Percentiles rank a stretch among this genome's conserved stretches.
Evolutionary conservation across 2,113 vertebrate genomes (phyloP).

Genomic region (Gymnogyps californianus): DNA sequence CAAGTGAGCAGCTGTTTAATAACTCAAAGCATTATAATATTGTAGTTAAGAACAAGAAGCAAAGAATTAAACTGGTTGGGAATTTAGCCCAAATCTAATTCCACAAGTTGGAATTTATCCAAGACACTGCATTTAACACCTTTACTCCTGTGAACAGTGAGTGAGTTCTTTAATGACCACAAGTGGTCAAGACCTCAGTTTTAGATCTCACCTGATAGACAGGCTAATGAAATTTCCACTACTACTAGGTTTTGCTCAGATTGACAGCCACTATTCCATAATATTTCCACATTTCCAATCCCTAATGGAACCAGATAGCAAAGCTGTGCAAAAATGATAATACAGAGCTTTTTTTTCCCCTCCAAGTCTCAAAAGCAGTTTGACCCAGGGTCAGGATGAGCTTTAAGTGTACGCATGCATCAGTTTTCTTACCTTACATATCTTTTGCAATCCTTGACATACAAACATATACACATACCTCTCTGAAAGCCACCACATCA

Average conservation of each 20-base stretch:
- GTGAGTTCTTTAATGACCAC: conserved; percentile 1
- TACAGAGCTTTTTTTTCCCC: not conserved
- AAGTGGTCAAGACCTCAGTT: conserved; percentile 14
- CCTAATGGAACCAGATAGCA: not conserved
- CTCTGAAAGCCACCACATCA: not conserved
- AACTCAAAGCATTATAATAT: not conserved
- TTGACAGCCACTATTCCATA: not conserved
- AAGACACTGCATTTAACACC: conserved; percentile 32
- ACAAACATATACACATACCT: not conserved
- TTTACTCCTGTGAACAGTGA: conserved; percentile 19
- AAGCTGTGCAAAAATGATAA: not conserved
- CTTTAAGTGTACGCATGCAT: not conserved
- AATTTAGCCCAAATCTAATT: conserved; percentile 36
- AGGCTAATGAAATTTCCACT: conserved; percentile 42
- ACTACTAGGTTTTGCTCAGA: not conserved
- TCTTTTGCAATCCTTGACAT: not conserved
- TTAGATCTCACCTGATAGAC: conserved; percentile 31
- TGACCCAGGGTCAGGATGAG: not conserved
- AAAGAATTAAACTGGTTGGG: not conserved
- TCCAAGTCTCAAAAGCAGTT: not conserved
- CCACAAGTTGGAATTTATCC: conserved; percentile 18
- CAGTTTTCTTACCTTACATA: not conserved
- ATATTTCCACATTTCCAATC: not conserved
- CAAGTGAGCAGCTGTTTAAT: not conserved
- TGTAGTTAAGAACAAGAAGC: not conserved